These are phyloP conservation scores for Andrena cerasifolii DNA, from an alignment of 1,140 invertebrate species.

Conservation along the genomic window DNA sequence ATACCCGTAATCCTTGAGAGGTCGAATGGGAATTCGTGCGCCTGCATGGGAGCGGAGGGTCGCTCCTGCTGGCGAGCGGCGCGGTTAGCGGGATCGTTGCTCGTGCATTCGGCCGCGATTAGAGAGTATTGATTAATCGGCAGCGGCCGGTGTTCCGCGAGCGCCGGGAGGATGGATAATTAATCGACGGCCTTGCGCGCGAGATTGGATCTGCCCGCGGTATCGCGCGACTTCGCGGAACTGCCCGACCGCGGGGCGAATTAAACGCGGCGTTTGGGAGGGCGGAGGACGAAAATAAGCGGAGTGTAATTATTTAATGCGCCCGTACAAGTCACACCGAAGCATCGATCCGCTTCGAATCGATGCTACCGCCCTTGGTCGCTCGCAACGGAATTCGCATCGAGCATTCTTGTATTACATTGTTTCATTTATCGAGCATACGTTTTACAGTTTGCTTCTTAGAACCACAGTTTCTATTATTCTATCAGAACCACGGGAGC, in stretches of 20 bases:
- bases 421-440: no score
- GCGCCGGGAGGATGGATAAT: not conserved
- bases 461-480: no score
- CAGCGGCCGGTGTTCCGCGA: not conserved
- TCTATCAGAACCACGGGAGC: no score
- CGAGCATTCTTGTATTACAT: no score
- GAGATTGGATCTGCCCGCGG: not conserved
- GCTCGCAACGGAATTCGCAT: not conserved
- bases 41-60: no score
- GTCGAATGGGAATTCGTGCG: no score
- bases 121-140: constrained; percentile 2
- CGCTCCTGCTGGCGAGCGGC: no score
- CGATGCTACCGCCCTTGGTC: no score
- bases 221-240: constrained; percentile 15
- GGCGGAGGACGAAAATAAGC: not conserved
- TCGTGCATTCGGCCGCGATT: constrained; percentile 11
- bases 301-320: not conserved
- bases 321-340: not conserved
- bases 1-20: no score
- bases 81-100: not conserved
- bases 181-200: constrained; percentile 35
- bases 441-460: no score
- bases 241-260: not conserved
- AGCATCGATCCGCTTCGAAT: no score
- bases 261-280: not conserved